Evolutionary conservation across 2,113 vertebrate genomes (phyloP), one percentile per base, ranked within the genome.

Genomic region (Paramisgurnus dabryanus): DNA sequence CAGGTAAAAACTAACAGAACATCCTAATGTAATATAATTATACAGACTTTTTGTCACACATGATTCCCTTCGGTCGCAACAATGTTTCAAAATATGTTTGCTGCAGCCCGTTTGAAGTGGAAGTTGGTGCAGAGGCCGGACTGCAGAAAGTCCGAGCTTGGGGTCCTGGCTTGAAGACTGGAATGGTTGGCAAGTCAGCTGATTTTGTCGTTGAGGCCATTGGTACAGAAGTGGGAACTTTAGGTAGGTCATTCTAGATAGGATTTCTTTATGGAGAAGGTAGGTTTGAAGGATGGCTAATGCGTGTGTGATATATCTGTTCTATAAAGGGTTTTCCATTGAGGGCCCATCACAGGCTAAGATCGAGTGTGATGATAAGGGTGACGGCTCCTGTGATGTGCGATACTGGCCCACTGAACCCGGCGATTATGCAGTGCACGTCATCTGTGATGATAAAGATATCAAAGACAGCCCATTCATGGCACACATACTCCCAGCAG

Each of bases 201-300:
- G 96, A 98, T 89, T 98, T 98, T 78, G 96, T 98, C 65, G 97
- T 98, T 1, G 97, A 98, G 82, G 96, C 97, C 18, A 94, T 97
- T 0, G 96, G 96, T 83, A 96, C 94, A 0, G 97, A 98, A 88
- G 96, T 98, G 66, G 96, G 96, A 79, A 96, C 95, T 3, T 88
- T 98, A 15, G 97, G 97, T 98, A 86, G 94, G 96, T 78, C 50
- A 60, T 13, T 40, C 61, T 17, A 13, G 4, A 13, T 22, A 12
- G 2, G 7, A 27, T 53, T 15, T 15, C 10, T 53, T 53, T 13
- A 13, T 53, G 50, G 12, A 53, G 15, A 13, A 53, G 12, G 12
- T 53, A 53, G 27, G 27, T 34, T 34, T 2, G 55, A 58, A 18
- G 13, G 55, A 18, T 4, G 27, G 5, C 50, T 12, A 2, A 57